A percentile compares a stretch with the other conserved stretches of the same genome.
phyloP scores from a whole-genome alignment of 2,113 vertebrate species.

The Penelope pileata region DNA sequence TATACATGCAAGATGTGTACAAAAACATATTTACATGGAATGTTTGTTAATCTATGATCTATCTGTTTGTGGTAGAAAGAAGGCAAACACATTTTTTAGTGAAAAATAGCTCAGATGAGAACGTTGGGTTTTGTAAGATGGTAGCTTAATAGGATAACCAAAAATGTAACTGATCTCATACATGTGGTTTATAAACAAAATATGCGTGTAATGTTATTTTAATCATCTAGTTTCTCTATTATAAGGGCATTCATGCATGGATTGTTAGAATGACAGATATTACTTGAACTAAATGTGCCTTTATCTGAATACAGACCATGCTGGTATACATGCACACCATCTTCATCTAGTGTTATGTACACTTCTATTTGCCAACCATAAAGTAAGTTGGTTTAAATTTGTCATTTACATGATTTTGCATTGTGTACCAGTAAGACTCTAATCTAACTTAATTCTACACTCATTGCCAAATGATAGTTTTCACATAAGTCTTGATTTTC shows the following conservation, averaged over 20 bases:
- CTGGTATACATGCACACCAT: background rate
- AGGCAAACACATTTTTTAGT: background rate
- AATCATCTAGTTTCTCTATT: background rate
- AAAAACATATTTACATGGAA: background rate
- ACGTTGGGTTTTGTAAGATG: background rate
- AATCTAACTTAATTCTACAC: background rate
- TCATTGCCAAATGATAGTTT: background rate
- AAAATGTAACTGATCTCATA: background rate
- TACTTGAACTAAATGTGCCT: slow-evolving; percentile 10
- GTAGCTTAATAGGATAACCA: background rate
- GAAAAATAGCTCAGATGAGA: background rate
- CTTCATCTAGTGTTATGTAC: background rate
- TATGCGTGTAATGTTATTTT: slow-evolving; percentile 5
- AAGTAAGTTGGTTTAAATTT: slow-evolving; percentile 24
- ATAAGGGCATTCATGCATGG: background rate
- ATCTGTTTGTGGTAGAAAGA: background rate
- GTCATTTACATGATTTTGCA: background rate
- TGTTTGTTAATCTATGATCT: background rate
- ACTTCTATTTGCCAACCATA: background rate
- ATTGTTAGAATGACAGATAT: slow-evolving; percentile 5
- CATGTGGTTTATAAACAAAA: background rate
- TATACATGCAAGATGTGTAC: background rate
- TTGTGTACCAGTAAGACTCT: background rate
- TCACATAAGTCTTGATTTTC: background rate
- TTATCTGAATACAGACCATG: background rate